Base-by-base conservation (phyloP, 1,140 invertebrate genomes). In the Drosophila setifemur region DNA sequence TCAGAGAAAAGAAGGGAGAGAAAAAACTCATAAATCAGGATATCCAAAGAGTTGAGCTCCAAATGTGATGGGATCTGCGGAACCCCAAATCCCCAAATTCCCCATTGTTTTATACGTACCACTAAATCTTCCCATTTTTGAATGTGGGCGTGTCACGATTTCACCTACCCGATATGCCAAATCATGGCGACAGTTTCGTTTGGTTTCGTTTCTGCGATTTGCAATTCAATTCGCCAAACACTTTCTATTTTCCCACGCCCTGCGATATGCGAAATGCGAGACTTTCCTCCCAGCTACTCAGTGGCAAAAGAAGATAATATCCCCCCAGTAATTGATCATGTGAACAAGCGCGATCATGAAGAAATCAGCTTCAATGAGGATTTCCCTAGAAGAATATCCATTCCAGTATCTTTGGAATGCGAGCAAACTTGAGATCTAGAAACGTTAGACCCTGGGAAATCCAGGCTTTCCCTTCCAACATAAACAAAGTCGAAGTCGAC, bases 231-330 rank as follows among this genome's bases (percentile, higher is more conserved):
- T 52, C 29, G 50, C 47, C 69, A 43, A 47, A 72, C 55, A 71
- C 74, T 83, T 85, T 83, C 79, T 83, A 37, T 70, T 83, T 83
- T 83, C 78, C 78, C 78, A 83, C 73, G 78, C 78, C 50, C 60
- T 28, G 45, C 14, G 33, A 4, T n/a, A n/a, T n/a, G n/a, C n/a
- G 37, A 44, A 42, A 25, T 37, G n/a, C 52, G 33, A 16, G 14
- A 63, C 50, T 57, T 73, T 69, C 57, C 53, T n/a, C n/a, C n/a
- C n/a, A n/a, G n/a, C n/a, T n/a, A n/a, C n/a, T n/a, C n/a, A n/a
- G 18, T 58, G 39, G 29, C 8, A 31, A n/a, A n/a, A n/a, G n/a
- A n/a, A n/a, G n/a, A n/a, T n/a, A n/a, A n/a, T n/a, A n/a, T 31
- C 29, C 29, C 9, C 21, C 21, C 2, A 23, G 21, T 2, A 23